Percentiles rank a stretch among this genome's conserved stretches.
Conservation (phyloP, 2,888 invertebrate genomes). For the Drosophila melanosoma region DNA sequence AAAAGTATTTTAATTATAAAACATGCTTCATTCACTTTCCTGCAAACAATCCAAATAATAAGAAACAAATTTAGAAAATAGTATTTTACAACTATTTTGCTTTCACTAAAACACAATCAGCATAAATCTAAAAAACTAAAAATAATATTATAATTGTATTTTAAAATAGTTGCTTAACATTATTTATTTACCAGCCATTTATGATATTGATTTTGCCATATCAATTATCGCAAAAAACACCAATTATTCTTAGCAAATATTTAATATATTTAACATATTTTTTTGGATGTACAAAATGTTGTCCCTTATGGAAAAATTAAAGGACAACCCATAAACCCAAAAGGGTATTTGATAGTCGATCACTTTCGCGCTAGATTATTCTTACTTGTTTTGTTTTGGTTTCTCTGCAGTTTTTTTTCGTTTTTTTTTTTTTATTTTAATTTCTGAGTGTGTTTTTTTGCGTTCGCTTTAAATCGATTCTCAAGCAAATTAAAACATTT, state of each 20-base stretch:
- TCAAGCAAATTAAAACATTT: conserved; percentile 84
- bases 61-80: neutral
- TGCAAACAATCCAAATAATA: neutral
- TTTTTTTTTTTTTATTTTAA: conserved; percentile 5
- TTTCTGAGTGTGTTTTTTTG: conserved; percentile 13
- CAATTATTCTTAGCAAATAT: too few relatives aligned
- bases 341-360: neutral
- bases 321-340: too few relatives aligned
- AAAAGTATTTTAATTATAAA: neutral
- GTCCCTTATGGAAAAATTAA: too few relatives aligned
- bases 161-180: neutral
- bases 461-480: conserved; percentile 81
- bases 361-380: neutral
- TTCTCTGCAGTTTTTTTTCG: conserved; percentile 11
- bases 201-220: neutral
- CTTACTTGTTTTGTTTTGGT: conserved; percentile 26
- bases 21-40: neutral
- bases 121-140: neutral
- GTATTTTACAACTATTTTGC: neutral
- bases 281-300: too few relatives aligned
- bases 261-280: neutral
- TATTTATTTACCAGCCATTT: neutral
- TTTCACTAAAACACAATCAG: neutral
- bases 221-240: too few relatives aligned
- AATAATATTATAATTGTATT: neutral